Evolutionary conservation across 2,797 vertebrate species (phyloP).

Genomic region (Esox lucius): DNA sequence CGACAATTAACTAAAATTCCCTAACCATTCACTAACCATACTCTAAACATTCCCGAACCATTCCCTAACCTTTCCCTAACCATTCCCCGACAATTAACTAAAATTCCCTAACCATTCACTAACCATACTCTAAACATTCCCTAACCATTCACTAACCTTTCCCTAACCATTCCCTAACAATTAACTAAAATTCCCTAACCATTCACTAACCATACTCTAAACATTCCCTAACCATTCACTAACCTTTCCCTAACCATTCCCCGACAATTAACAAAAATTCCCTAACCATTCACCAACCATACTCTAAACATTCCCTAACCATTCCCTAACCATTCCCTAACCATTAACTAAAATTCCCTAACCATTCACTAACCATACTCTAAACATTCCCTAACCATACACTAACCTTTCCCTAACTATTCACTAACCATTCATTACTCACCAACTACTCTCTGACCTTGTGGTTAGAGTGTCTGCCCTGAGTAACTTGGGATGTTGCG

Average conservation of each 20-base stretch:
- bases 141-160: too few relatives aligned
- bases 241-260: too few relatives aligned
- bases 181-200: neutral
- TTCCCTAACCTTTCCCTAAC: too few relatives aligned
- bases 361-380: slow-evolving; percentile 6
- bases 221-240: too few relatives aligned
- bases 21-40: slow-evolving; percentile 15
- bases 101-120: too few relatives aligned
- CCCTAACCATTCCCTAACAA: neutral
- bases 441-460: too few relatives aligned
- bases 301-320: slow-evolving; percentile 5
- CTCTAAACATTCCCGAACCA: neutral
- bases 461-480: too few relatives aligned
- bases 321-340: too few relatives aligned
- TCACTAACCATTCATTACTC: neutral
- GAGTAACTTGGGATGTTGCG: too few relatives aligned
- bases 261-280: neutral
- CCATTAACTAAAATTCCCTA: neutral
- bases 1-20: neutral
- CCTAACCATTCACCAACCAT: neutral
- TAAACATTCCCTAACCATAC: neutral
- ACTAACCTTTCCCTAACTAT: too few relatives aligned
- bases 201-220: slow-evolving; percentile 9
- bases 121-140: slow-evolving; percentile 10
- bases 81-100: neutral